phyloP scores from a whole-genome alignment of 2,888 invertebrate genomes.

The Aleiodes leptofemur region DNA sequence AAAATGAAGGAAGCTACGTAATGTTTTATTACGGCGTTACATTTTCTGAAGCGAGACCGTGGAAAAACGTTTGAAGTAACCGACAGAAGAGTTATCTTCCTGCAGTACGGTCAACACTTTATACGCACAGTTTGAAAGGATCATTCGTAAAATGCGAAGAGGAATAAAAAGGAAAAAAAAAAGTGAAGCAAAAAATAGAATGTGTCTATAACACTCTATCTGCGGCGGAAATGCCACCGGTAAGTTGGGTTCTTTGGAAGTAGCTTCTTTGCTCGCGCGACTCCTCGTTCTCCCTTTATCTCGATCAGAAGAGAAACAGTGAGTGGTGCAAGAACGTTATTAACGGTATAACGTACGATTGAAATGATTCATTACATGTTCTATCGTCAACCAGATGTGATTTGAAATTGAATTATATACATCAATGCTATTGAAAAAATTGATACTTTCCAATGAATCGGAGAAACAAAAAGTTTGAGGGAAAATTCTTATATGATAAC shows the following conservation, averaged over 20 bases:
- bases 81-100: slow-evolving; percentile 31
- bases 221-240: slow-evolving; percentile 28
- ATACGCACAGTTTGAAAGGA: slow-evolving; percentile 2
- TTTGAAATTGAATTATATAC: background rate
- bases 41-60: slow-evolving; percentile 34
- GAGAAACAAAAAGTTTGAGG: too few relatives aligned
- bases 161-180: background rate
- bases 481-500: too few relatives aligned
- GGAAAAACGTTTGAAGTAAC: slow-evolving; percentile 31
- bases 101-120: background rate
- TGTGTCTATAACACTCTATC: slow-evolving; percentile 22
- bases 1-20: slow-evolving; percentile 34
- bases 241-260: slow-evolving; percentile 1
- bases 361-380: slow-evolving; percentile 22
- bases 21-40: slow-evolving; percentile 34
- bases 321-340: slow-evolving; percentile 32
- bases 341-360: slow-evolving; percentile 26
- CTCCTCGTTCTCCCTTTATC: slow-evolving; percentile 23
- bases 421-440: too few relatives aligned
- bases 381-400: slow-evolving; percentile 28
- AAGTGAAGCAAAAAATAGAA: background rate
- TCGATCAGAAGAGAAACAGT: slow-evolving; percentile 14
- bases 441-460: too few relatives aligned
- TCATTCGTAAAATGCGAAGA: slow-evolving; percentile 17
- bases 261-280: slow-evolving; percentile 15